Evolutionary conservation across 2,113 vertebrate species (phyloP).

Genomic region (Bubalus kerabau): DNA sequence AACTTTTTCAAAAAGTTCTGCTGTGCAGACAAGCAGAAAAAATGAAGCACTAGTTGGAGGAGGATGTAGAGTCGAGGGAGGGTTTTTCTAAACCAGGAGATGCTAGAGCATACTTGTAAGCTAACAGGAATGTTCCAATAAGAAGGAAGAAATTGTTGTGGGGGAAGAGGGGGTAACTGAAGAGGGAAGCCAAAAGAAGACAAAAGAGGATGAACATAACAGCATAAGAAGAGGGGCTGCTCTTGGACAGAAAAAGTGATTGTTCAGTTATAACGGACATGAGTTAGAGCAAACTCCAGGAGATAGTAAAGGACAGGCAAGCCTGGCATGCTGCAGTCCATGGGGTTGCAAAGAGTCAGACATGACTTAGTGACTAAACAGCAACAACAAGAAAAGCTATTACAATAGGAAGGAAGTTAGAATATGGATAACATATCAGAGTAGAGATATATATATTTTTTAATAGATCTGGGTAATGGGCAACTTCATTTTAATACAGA

Average conservation of each 20-base stretch:
- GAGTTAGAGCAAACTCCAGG: background rate
- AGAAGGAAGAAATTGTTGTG: background rate
- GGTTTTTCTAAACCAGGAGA: background rate
- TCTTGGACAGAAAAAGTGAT: background rate
- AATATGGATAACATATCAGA: background rate
- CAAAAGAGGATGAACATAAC: background rate
- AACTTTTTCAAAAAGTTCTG: slow-evolving; percentile 8
- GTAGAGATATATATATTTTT: background rate
- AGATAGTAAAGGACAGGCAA: background rate
- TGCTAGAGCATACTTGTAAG: background rate
- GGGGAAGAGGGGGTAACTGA: background rate
- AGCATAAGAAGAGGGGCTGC: background rate
- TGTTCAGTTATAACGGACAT: background rate
- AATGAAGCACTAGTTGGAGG: background rate
- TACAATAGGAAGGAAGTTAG: background rate
- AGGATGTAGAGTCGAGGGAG: background rate
- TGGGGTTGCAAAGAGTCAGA: background rate
- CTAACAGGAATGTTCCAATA: background rate
- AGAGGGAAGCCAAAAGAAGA: background rate
- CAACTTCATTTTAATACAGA: background rate
- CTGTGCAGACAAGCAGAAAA: slow-evolving; percentile 12
- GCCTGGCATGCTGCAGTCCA: background rate
- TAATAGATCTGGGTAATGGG: background rate
- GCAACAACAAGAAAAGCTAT: background rate
- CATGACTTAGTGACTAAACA: background rate